Evolutionary conservation across 2,797 vertebrate species (phyloP).

Genomic region (Oryzias sinensis): DNA sequence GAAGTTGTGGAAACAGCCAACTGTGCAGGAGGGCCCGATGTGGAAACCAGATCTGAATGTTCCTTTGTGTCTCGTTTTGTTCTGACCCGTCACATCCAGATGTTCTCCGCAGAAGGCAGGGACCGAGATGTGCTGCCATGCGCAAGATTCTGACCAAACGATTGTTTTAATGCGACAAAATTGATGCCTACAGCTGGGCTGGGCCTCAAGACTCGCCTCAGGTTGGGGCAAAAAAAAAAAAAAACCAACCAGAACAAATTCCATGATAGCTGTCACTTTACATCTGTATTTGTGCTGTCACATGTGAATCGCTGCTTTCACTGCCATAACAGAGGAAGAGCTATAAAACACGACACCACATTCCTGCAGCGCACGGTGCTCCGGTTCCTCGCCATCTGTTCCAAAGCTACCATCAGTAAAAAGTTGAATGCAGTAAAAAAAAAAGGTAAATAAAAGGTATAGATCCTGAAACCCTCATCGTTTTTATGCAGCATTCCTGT

Average conservation of each 20-base stretch:
- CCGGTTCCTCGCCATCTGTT: not conserved
- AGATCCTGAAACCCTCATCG: no score
- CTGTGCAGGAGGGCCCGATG: not conserved
- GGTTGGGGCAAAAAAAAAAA: constrained; percentile 33
- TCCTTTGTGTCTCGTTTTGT: constrained; percentile 1
- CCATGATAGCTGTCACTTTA: constrained; percentile 18
- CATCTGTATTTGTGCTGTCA: constrained; percentile 25
- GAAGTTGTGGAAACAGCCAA: constrained; percentile 5
- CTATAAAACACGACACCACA: constrained; percentile 23
- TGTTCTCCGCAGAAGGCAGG: not conserved
- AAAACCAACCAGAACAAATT: not conserved
- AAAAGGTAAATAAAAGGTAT: not conserved
- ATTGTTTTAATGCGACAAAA: constrained; percentile 28
- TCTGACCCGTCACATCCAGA: constrained; percentile 2
- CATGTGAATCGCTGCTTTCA: constrained; percentile 6
- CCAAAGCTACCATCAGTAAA: not conserved
- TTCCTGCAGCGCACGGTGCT: constrained; percentile 14
- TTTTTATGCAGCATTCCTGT: not conserved
- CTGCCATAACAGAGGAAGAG: not conserved
- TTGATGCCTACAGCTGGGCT: no score
- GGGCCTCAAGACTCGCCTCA: constrained; percentile 35
- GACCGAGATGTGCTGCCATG: not conserved
- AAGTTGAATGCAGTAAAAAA: not conserved
- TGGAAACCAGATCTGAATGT: not conserved
- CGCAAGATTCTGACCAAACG: not conserved